Evolutionary conservation across 2,113 vertebrate species (phyloP), one percentile per base, ranked within the genome.

Genomic region (Melanerpes formicivorus): DNA sequence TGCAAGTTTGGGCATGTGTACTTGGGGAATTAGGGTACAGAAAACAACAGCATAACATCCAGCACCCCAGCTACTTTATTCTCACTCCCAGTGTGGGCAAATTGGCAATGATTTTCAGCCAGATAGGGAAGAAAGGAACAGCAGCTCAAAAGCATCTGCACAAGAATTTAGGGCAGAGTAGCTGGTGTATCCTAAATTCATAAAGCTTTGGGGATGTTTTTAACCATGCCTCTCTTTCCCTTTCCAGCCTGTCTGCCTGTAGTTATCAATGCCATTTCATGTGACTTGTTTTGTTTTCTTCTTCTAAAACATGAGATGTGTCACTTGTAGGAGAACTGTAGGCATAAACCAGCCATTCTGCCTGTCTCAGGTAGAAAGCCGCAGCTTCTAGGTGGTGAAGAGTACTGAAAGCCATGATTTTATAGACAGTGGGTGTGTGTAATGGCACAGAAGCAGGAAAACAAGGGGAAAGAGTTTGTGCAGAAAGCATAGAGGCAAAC

Each of bases 251-350:
- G 46, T 34, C 63, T 83, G 25, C 78, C 74, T 88, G 60, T 37
- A 62, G 16, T 60, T 60, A 56, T 50, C 67, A 66, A 30, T 88
- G 54, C 48, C 40, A 94, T 72, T 78, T 86, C 40, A 75, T 79
- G 59, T 70, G 46, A 92, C 46, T 92, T 91, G 54, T 67, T 86
- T 74, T 74, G 40, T 50, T 91, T 93, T 88, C 34, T 80, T 74
- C 67, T 67, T 71, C 82, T 64, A 71, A 80, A 79, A 58, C 23
- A 21, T 73, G 58, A 77, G 21, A 60, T 88, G 32, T 59, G 62
- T 95, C 77, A 90, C 25, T 90, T 64, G 19, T 78, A 90, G 27
- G 48, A 86, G 67, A 85, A 71, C 26, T 81, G 66, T 14, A 87
- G 54, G 75, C 40, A 79, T 79, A 44, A 82, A 93, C 54, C 25